Percentiles rank a stretch among this genome's conserved stretches.
Evolutionary conservation across 2,888 invertebrate species (phyloP).

Genomic region (Mystacides longicornis): DNA sequence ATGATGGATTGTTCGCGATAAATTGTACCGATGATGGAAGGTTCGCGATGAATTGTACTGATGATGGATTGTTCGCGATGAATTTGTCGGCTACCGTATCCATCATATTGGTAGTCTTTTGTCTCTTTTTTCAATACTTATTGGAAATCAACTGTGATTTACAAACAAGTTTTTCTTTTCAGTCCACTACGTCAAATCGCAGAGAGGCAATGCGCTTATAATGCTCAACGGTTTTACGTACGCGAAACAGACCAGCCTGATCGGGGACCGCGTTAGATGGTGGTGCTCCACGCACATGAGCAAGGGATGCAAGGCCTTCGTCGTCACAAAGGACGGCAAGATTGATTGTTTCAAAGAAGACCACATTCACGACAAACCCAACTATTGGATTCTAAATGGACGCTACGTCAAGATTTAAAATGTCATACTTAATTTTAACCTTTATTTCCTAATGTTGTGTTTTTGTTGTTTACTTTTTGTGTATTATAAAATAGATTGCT

Average conservation of each 20-base stretch:
- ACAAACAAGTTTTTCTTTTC: no score
- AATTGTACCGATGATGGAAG: no score
- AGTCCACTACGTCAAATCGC: no score
- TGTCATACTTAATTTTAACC: background rate
- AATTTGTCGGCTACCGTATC: no score
- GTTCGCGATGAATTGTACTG: no score
- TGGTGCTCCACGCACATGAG: background rate
- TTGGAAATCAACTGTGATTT: no score
- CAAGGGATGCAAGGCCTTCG: background rate
- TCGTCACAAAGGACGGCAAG: background rate
- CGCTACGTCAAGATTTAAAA: background rate
- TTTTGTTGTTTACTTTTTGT: background rate
- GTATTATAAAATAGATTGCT: no score
- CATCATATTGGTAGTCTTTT: no score
- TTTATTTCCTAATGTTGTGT: background rate
- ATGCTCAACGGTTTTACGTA: background rate
- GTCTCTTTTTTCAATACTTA: no score
- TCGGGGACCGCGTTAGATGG: background rate
- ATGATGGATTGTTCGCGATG: no score
- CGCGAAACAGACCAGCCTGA: background rate
- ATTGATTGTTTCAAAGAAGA: background rate
- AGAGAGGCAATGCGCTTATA: background rate
- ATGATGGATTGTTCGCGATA: no score
- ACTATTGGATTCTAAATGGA: background rate
- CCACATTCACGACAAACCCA: background rate